These are phyloP conservation scores for Dromaius novaehollandiae DNA, from an alignment of 2,113 vertebrate genomes.

Conservation along the genomic window DNA sequence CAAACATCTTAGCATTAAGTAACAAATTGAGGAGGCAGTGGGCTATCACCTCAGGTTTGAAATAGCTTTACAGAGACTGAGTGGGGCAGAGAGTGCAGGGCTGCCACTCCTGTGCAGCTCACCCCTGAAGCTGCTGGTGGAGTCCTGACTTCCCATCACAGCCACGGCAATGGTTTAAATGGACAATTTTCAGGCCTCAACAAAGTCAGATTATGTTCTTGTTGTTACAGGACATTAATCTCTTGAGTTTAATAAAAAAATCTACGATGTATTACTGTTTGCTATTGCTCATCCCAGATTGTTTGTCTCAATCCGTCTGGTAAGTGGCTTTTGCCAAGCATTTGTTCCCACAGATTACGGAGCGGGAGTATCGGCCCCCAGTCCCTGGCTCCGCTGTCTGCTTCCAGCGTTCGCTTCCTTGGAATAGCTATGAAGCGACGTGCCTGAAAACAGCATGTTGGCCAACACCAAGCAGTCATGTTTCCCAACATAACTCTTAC, in stretches of 20 bases:
- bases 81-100: not conserved
- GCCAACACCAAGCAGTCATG: not conserved
- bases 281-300: not conserved
- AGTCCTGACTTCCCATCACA: not conserved
- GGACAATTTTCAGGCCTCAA: not conserved
- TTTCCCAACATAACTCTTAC: not conserved
- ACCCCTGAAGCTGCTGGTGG: not conserved
- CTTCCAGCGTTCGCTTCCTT: not conserved
- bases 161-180: not conserved
- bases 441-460: not conserved
- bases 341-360: not conserved
- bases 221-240: not conserved
- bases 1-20: not conserved
- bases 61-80: not conserved
- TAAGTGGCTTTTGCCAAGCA: not conserved
- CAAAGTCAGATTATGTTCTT: not conserved
- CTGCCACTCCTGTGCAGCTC: not conserved
- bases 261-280: not conserved
- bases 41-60: not conserved
- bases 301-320: not conserved
- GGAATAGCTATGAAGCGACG: fast-evolving
- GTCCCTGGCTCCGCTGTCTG: fast-evolving
- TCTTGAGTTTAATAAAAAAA: not conserved
- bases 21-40: not conserved
- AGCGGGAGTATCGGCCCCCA: fast-evolving